Base-by-base conservation (phyloP, 2,888 invertebrate genomes). In the Bellardia bayeri region DNA sequence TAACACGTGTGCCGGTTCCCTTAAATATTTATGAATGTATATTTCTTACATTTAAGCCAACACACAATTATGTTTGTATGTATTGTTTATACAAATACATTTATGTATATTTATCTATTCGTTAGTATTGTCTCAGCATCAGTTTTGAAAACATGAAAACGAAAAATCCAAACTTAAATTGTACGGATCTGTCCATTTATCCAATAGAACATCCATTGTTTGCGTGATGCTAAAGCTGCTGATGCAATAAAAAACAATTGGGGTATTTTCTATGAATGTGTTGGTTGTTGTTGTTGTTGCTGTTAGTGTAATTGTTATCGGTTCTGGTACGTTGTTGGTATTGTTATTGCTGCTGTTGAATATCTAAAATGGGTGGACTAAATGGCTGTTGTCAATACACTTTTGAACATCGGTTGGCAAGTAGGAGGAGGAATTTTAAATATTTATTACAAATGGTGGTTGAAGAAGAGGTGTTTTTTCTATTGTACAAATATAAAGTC, bases 181-280 rank as follows among this genome's bases (percentile, higher is more conserved):
- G 56, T 56, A 45, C 16, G 66, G 45, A 82, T 74, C 72, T 66
- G 42, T 68, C 51, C 79, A 74, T 80, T 80, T 85, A 61, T 79
- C 54, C 74, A 75, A 74, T 61, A 30, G 9, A 16, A 80, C 23
- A 23, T 23, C 14, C 45, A 75, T 37, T 68, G 68, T 85, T 80
- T 85, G 80, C 45, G 30, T 69, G 42, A 68, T 68, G 82, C n/a
- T 75, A 74, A 16, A 66, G 64, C 37, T 82, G 78, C 49, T 72
- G 51, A 71, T 76, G 76, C 78, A 85, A 75, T 69, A 80, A 74
- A 71, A 42, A 40, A 75, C 61, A 80, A 85, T 85, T 85, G 68
- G 37, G 8, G 7, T 54, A 69, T 63, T 75, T 76, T 76, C 69
- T 74, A 81, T 74, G 64, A 56, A 72, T 72, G 0, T 9, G 2